Evolutionary conservation across 1,140 invertebrate genomes (phyloP).

Genomic region (Catajapyx aquilonaris): DNA sequence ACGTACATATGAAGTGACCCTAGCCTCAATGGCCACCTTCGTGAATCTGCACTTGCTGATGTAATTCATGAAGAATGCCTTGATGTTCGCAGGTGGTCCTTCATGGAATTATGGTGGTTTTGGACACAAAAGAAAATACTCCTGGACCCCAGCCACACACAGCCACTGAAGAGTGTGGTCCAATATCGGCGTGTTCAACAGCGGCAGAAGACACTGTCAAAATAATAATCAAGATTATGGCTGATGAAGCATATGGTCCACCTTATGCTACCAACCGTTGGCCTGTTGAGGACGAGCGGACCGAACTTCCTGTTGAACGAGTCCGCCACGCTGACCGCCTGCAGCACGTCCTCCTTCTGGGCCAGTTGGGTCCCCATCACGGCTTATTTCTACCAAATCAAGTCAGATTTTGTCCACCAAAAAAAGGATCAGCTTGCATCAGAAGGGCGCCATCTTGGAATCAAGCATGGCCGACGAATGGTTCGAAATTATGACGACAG

Average conservation of each 20-base stretch:
- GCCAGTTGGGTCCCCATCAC: neutral
- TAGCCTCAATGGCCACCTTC: conserved; percentile 56
- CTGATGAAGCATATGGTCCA: neutral
- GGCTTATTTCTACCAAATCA: too few relatives aligned
- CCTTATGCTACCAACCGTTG: conserved; percentile 31
- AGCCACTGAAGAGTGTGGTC: conserved; percentile 75
- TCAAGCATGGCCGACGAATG: too few relatives aligned
- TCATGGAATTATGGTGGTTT: conserved; percentile 28
- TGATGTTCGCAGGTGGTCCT: conserved; percentile 53
- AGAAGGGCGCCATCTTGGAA: too few relatives aligned
- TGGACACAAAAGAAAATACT: conserved; percentile 64
- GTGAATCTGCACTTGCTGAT: conserved; percentile 56
- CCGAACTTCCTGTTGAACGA: conserved; percentile 54
- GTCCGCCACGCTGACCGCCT: conserved; percentile 72
- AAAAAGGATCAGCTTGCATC: too few relatives aligned
- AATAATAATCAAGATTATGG: conserved; percentile 7
- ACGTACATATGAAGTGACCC: too few relatives aligned
- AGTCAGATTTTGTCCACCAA: too few relatives aligned
- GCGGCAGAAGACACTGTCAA: conserved; percentile 45
- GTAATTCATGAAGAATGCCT: conserved; percentile 57
- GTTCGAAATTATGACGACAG: too few relatives aligned
- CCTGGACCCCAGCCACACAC: conserved; percentile 54
- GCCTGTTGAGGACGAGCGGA: conserved; percentile 38
- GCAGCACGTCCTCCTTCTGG: conserved; percentile 49
- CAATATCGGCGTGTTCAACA: conserved; percentile 62